Evolutionary conservation across 2,888 invertebrate species (phyloP).

Genomic region (Choreutis nemorana): DNA sequence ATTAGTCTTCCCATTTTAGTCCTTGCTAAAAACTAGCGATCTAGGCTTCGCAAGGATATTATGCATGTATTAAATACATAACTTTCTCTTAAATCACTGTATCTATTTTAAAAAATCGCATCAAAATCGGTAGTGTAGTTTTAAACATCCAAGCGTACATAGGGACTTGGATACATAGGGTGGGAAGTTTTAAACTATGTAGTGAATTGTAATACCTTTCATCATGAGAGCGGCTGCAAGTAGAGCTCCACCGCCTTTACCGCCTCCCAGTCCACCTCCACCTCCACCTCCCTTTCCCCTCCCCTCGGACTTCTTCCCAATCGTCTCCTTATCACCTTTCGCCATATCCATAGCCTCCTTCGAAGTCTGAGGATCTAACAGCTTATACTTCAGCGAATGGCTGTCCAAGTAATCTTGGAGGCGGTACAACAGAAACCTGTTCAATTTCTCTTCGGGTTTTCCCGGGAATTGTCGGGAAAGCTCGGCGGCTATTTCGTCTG

Average conservation of each 20-base stretch:
- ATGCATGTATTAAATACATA: no score
- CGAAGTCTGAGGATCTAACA: constrained; percentile 70
- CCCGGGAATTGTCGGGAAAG: constrained; percentile 79
- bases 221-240: constrained; percentile 69
- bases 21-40: no score
- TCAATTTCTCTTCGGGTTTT: constrained; percentile 77
- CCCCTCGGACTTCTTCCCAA: constrained; percentile 51
- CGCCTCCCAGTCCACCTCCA: constrained; percentile 28
- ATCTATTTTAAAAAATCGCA: no score
- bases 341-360: constrained; percentile 63
- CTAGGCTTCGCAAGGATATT: no score
- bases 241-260: constrained; percentile 42
- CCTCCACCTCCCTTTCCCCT: constrained; percentile 44
- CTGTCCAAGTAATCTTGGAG: constrained; percentile 76
- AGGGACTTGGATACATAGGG: neutral
- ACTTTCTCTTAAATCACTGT: no score
- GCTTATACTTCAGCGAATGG: constrained; percentile 75
- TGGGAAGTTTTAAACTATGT: constrained; percentile 2
- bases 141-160: no score
- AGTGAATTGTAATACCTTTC: constrained; percentile 65
- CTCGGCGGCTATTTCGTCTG: constrained; percentile 72
- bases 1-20: no score
- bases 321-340: constrained; percentile 43
- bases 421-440: constrained; percentile 73
- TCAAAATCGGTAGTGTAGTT: neutral